Evolutionary conservation across 2,797 vertebrate genomes (phyloP).

Genomic region (Paramormyrops hopkinsi): DNA sequence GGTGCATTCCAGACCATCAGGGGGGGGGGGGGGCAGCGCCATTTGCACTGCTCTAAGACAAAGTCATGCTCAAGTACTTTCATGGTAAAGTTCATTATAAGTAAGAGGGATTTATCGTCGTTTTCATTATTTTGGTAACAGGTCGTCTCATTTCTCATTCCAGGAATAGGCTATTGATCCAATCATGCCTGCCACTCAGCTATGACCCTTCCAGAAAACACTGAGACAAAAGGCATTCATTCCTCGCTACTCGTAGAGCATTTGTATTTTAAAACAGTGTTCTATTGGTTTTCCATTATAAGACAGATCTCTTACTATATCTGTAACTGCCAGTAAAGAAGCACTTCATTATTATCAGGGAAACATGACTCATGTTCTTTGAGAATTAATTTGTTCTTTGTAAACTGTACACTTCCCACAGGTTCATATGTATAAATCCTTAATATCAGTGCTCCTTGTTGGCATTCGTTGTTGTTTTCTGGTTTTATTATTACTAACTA

Average conservation of each 20-base stretch:
- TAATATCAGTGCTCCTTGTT: background rate
- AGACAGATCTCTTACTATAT: background rate
- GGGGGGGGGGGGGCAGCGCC: slow-evolving; percentile 91
- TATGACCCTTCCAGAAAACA: slow-evolving; percentile 47
- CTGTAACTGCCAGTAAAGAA: background rate
- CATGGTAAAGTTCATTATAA: slow-evolving; percentile 93
- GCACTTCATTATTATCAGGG: background rate
- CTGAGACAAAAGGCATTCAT: slow-evolving; percentile 21
- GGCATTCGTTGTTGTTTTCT: background rate
- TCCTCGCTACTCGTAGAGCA: background rate
- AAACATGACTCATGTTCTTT: background rate
- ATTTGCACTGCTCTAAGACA: slow-evolving; percentile 98
- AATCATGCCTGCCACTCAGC: slow-evolving; percentile 39
- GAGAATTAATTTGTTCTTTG: background rate
- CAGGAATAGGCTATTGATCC: slow-evolving; percentile 63
- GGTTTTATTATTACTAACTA: background rate
- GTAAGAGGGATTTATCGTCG: slow-evolving; percentile 54
- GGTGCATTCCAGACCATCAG: slow-evolving; percentile 95
- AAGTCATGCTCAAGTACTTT: slow-evolving; percentile 95
- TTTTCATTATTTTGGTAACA: slow-evolving; percentile 61
- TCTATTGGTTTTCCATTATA: background rate
- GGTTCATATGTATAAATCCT: background rate
- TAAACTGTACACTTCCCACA: background rate
- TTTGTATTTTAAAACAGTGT: slow-evolving; percentile 11
- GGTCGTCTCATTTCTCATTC: slow-evolving; percentile 52